A percentile compares a stretch with the other conserved stretches of the same genome.
Evolutionary conservation across 2,113 vertebrate species (phyloP).

Genomic region (Phainopepla nitens): DNA sequence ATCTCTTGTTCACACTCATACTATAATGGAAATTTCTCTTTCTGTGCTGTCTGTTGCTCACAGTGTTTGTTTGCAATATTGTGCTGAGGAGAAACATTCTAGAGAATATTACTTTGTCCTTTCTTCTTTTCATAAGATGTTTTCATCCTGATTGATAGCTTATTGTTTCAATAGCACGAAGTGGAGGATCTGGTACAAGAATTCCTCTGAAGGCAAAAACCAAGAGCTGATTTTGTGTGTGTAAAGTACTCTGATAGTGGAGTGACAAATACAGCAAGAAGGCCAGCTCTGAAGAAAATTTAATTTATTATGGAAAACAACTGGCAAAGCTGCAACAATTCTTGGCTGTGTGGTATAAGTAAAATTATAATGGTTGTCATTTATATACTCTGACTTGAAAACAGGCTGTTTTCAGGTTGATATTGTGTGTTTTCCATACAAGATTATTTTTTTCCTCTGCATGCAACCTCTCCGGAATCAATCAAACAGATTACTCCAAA

Average conservation of each 20-base stretch:
- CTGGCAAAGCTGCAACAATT: neutral
- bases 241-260: neutral
- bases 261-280: neutral
- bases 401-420: neutral
- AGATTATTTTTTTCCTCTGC: neutral
- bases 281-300: neutral
- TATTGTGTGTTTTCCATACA: neutral
- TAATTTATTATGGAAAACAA: neutral
- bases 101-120: neutral
- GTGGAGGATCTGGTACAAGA: neutral
- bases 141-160: neutral
- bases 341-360: neutral
- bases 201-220: neutral
- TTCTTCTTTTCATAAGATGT: neutral
- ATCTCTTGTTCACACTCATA: neutral
- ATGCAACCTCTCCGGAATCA: neutral
- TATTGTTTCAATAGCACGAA: neutral
- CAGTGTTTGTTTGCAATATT: neutral
- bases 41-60: neutral
- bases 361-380: neutral
- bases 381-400: neutral
- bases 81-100: neutral
- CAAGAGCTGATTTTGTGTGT: neutral
- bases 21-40: neutral
- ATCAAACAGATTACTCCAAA: constrained; percentile 21